A percentile compares a stretch with the other conserved stretches of the same genome.
Evolutionary conservation across 2,888 invertebrate genomes (phyloP).

Genomic region (Crepidodera aurea): DNA sequence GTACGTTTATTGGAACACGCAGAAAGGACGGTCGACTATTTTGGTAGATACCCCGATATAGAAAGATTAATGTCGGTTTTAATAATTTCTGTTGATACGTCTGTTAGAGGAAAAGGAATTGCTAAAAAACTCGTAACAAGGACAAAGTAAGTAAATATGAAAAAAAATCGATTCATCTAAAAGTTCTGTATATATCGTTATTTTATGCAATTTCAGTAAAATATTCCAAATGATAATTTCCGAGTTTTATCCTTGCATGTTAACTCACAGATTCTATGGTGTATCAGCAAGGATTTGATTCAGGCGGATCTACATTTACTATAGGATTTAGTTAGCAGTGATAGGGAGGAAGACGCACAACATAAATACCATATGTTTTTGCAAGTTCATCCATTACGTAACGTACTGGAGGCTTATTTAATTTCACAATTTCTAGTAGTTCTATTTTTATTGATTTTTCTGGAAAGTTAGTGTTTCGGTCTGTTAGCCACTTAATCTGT

Average conservation of each 20-base stretch:
- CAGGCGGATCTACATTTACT: no score
- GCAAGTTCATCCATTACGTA: no score
- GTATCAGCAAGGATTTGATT: no score
- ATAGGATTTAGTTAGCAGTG: no score
- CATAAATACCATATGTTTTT: no score
- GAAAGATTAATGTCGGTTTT: conserved; percentile 50
- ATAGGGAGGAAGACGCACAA: no score
- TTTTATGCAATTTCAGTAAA: not conserved
- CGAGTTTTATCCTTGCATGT: not conserved
- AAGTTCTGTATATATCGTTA: no score
- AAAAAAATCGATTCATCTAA: not conserved
- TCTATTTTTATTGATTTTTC: no score
- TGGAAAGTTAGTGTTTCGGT: no score
- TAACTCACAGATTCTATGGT: not conserved
- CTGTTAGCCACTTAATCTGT: no score
- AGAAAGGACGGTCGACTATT: conserved; percentile 66
- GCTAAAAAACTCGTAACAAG: conserved; percentile 1
- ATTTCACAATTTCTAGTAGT: no score
- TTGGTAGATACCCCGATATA: conserved; percentile 66
- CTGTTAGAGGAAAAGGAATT: conserved; percentile 22
- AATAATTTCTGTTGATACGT: conserved; percentile 15
- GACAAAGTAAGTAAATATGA: conserved; percentile 5
- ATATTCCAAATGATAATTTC: not conserved
- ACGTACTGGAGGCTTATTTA: no score
- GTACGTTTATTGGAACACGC: conserved; percentile 67